Evolutionary conservation across 2,797 vertebrate genomes (phyloP), one percentile per base, ranked within the genome.

Genomic region (Bovichtus diacanthus): DNA sequence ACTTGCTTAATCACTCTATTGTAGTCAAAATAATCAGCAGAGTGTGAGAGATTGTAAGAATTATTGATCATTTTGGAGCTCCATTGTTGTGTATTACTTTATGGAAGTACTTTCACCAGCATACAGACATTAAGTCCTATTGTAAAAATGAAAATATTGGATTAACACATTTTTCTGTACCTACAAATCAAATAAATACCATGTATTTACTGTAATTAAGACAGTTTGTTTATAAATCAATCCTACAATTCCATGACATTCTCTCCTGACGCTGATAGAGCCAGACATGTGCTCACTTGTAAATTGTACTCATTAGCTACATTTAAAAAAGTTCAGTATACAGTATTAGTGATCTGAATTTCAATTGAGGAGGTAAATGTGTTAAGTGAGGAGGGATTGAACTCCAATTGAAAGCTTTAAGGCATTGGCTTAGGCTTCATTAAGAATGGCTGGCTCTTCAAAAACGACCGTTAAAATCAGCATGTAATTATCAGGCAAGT

Each of bases 361-460:
- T 74, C 39, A 86, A 78, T 74, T 66, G 51, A 76, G 69, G 64
- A 74, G 80, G 78, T 53, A 88, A 88, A 85, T 71, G 62, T 75
- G 61, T 87, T 76, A 81, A 84, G 76, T 82, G 50, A 77, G 70
- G 59, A 70, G 70, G 77, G 69, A 84, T 65, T 88, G 75, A 88
- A 83, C 76, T 86, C 61, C 63, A 79, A 87, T 72, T 87, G 74
- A 82, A 80, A 77, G 86, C 85, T 90, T 87, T 60, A 80, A 87
- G 84, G 87, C 82, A 83, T 66, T 78, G 82, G 86, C 80, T 84
- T 81, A 74, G 70, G 75, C 78, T 74, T 90, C 87, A 90, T 93
- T 92, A 89, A 89, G 83, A 91, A 93, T 90, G 90, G 92, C 90
- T 90, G 76, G 81, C 86, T 89, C 82, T 86, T 89, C 87, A 93